These are phyloP conservation scores for Cantharis rustica DNA, from an alignment of 2,888 invertebrate genomes.

Conservation along the genomic window DNA sequence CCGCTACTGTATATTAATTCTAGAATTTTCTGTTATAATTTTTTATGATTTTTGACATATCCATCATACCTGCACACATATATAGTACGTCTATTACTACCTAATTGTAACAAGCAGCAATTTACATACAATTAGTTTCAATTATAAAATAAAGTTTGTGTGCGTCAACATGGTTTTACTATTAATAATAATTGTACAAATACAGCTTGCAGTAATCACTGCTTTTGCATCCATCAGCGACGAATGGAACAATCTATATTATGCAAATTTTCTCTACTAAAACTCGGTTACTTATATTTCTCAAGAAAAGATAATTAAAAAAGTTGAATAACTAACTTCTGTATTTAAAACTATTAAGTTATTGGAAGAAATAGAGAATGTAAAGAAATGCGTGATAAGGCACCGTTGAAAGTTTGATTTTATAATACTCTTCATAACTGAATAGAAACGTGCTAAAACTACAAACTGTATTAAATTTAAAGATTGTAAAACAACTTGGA, in stretches of 20 bases:
- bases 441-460: conserved; percentile 4
- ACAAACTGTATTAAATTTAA: not conserved
- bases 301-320: not conserved
- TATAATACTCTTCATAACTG: not conserved
- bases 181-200: not conserved
- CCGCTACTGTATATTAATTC: no score
- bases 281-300: not conserved
- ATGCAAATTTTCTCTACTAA: not conserved
- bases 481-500: not conserved
- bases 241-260: not conserved
- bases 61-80: not conserved
- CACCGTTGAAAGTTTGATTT: not conserved
- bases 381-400: conserved; percentile 1
- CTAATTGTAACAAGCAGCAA: not conserved
- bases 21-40: no score
- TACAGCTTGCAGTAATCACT: not conserved
- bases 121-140: not conserved
- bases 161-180: not conserved
- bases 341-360: not conserved
- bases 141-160: not conserved
- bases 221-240: not conserved
- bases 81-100: not conserved
- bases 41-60: not conserved
- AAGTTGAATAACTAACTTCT: not conserved
- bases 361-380: not conserved